phyloP scores from a whole-genome alignment of 2,888 invertebrate genomes.

The Tenthredo mesomela region DNA sequence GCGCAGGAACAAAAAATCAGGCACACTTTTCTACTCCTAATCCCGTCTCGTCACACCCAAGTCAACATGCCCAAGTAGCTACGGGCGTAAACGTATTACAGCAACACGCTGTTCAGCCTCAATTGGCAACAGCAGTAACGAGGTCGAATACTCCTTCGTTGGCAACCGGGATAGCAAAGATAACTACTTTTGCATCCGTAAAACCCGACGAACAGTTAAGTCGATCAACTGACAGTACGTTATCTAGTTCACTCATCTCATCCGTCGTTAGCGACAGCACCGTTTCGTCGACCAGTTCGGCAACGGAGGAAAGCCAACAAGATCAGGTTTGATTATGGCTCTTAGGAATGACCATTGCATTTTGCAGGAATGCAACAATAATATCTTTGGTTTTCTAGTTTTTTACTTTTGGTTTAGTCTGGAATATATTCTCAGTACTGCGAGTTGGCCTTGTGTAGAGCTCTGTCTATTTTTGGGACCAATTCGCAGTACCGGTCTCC shows the following conservation, averaged over 20 bases:
- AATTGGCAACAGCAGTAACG: slow-evolving; percentile 50
- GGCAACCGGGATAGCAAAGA: slow-evolving; percentile 67
- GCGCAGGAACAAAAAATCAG: neutral
- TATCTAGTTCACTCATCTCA: slow-evolving; percentile 70
- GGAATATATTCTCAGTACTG: slow-evolving; percentile 2
- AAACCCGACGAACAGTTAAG: slow-evolving; percentile 67
- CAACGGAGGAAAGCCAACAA: slow-evolving; percentile 72
- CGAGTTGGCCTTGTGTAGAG: neutral
- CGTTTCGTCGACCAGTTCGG: slow-evolving; percentile 71
- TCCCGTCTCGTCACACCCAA: slow-evolving; percentile 30
- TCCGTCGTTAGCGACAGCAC: slow-evolving; percentile 70
- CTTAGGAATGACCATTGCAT: slow-evolving; percentile 63
- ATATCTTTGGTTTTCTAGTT: slow-evolving; percentile 32
- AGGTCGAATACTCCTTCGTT: slow-evolving; percentile 59
- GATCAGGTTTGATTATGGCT: slow-evolving; percentile 76
- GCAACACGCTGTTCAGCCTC: slow-evolving; percentile 53
- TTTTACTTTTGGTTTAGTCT: neutral
- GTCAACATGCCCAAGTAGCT: slow-evolving; percentile 35
- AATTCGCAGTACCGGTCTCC: neutral
- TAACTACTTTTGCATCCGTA: slow-evolving; percentile 64
- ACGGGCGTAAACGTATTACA: slow-evolving; percentile 50
- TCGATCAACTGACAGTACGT: slow-evolving; percentile 69
- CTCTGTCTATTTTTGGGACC: neutral
- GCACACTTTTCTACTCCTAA: slow-evolving; percentile 41
- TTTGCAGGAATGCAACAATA: slow-evolving; percentile 53